phyloP scores from a whole-genome alignment of 1,140 invertebrate genomes.

The Listronotus bonariensis region DNA sequence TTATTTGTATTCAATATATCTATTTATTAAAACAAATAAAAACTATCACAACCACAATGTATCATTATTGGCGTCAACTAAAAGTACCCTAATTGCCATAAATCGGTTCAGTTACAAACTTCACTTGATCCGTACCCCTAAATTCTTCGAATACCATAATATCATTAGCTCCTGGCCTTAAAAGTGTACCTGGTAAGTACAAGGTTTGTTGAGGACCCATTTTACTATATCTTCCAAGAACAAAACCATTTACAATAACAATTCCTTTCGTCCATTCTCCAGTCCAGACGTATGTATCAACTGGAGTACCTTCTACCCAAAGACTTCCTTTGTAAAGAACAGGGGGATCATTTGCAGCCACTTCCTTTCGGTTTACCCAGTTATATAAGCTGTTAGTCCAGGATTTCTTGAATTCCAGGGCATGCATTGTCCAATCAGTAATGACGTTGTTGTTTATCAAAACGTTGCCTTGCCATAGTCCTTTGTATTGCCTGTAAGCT shows the following conservation, averaged over 20 bases:
- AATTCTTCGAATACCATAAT: constrained; percentile 53
- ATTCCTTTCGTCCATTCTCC: constrained; percentile 61
- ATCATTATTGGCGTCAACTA: too few relatives aligned
- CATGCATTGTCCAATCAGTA: constrained; percentile 58
- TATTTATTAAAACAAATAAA: too few relatives aligned
- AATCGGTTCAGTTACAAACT: constrained; percentile 34
- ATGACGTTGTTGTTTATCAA: constrained; percentile 42
- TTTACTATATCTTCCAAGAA: constrained; percentile 63
- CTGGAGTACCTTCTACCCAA: constrained; percentile 14
- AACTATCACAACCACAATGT: too few relatives aligned
- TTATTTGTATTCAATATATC: too few relatives aligned
- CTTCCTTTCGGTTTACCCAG: constrained; percentile 40
- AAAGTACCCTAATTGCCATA: too few relatives aligned
- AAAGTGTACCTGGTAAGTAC: constrained; percentile 63
- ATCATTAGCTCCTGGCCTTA: constrained; percentile 59
- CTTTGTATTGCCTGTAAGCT: constrained; percentile 51
- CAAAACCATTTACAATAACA: constrained; percentile 68
- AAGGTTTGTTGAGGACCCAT: constrained; percentile 64
- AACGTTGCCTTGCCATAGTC: constrained; percentile 32
- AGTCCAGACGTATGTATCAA: constrained; percentile 51
- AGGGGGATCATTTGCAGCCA: constrained; percentile 28
- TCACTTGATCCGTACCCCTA: constrained; percentile 26
- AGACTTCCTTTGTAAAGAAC: constrained; percentile 36
- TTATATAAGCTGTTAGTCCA: constrained; percentile 51
- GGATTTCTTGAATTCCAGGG: constrained; percentile 60